phyloP scores from a whole-genome alignment of 2,797 vertebrate species.

The Malurus leucopterus region DNA sequence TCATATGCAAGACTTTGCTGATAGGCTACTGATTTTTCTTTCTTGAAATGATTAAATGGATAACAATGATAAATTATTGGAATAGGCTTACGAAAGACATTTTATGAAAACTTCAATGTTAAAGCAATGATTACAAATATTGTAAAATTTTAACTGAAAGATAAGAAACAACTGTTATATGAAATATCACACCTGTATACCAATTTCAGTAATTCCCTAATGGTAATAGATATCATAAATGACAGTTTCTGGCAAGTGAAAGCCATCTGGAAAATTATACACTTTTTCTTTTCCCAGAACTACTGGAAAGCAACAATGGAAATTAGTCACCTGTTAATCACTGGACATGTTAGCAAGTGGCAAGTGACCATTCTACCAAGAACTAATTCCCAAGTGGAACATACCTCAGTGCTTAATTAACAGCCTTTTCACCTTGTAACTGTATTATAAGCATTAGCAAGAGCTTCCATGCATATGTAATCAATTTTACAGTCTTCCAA shows the following conservation, averaged over 20 bases:
- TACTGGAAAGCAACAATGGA: conserved; percentile 50
- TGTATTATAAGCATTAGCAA: conserved; percentile 55
- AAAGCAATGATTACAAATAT: conserved; percentile 40
- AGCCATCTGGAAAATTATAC: conserved; percentile 57
- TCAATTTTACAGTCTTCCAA: conserved; percentile 55
- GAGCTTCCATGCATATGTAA: conserved; percentile 55
- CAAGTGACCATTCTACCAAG: conserved; percentile 71
- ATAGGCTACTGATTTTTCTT: background rate
- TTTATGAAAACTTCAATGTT: conserved; percentile 32
- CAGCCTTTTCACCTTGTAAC: conserved; percentile 67
- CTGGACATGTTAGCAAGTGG: conserved; percentile 66
- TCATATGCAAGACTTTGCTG: background rate
- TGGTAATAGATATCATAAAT: conserved; percentile 4
- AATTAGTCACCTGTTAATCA: conserved; percentile 64
- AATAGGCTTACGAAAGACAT: conserved; percentile 16
- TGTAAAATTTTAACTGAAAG: conserved; percentile 18
- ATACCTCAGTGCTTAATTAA: conserved; percentile 70
- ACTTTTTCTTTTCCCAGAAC: conserved; percentile 1
- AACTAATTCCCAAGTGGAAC: conserved; percentile 66
- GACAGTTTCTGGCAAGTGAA: conserved; percentile 35
- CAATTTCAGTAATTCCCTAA: conserved; percentile 12
- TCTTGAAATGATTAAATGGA: background rate
- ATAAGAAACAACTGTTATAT: background rate
- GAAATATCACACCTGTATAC: conserved; percentile 21
- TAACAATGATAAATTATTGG: conserved; percentile 12